phyloP scores from a whole-genome alignment of 2,113 vertebrate species.

The Cichladusa arquata region DNA sequence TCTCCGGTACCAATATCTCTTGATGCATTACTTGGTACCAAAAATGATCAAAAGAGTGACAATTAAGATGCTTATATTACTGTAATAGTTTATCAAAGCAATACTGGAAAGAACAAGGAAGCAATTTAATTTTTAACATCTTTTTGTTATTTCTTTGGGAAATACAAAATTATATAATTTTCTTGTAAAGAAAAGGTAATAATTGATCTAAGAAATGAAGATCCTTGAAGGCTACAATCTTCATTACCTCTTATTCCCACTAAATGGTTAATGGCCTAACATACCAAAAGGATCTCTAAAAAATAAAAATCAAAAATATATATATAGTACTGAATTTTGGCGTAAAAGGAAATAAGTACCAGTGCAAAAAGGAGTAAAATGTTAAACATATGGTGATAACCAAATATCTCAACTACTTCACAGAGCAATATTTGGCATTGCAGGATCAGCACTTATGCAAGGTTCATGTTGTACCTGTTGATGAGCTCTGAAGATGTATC shows the following conservation, averaged over 20 bases:
- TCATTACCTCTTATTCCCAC: neutral
- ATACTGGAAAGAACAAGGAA: neutral
- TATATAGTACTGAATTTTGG: neutral
- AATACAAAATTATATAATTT: neutral
- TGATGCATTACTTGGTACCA: conserved; percentile 7
- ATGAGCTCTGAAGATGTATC: neutral
- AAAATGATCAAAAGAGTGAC: conserved; percentile 43
- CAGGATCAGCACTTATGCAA: neutral
- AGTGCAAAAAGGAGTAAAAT: neutral
- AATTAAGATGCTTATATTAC: conserved; percentile 29
- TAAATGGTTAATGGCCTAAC: neutral
- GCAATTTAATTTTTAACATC: neutral
- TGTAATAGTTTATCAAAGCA: conserved; percentile 24
- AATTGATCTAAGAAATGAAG: neutral
- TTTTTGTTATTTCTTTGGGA: neutral
- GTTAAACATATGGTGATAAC: neutral
- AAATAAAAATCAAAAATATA: neutral
- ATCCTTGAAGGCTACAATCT: neutral
- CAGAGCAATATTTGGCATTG: neutral
- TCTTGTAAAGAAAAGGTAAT: neutral
- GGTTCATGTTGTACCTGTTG: neutral
- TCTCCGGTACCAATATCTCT: neutral
- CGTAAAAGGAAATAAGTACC: neutral
- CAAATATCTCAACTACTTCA: neutral
- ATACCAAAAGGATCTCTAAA: neutral